Conservation (phyloP, 2,113 vertebrate genomes). For the Triplophysa siluroides region DNA sequence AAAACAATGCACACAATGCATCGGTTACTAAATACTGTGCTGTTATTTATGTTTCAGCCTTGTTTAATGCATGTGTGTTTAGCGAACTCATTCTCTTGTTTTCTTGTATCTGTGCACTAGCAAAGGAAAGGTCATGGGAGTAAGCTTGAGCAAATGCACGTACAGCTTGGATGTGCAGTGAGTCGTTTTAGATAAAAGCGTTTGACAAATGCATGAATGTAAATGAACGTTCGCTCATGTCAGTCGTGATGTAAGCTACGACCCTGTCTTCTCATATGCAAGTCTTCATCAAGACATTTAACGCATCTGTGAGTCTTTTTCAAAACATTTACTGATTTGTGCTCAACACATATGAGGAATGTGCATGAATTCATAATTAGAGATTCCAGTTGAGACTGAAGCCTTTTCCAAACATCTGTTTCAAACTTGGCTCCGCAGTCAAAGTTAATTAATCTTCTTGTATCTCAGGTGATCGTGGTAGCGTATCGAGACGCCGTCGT, state of each 20-base stretch:
- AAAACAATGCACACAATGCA: not conserved
- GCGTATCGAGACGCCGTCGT: constrained; percentile 38
- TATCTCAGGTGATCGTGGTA: constrained; percentile 50
- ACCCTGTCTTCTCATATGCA: constrained; percentile 34
- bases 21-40: not conserved
- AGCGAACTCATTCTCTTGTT: no score
- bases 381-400: constrained; percentile 32
- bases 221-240: constrained; percentile 36
- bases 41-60: not conserved
- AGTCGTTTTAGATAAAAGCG: no score
- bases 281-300: constrained; percentile 41
- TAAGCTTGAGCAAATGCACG: no score
- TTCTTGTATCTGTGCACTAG: no score
- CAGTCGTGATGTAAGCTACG: constrained; percentile 38
- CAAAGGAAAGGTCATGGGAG: no score
- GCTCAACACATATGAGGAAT: not conserved
- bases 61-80: no score
- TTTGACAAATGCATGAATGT: not conserved
- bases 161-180: not conserved
- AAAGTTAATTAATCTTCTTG: constrained; percentile 51
- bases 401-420: constrained; percentile 50
- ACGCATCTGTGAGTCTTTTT: constrained; percentile 46
- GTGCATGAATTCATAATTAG: constrained; percentile 42
- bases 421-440: constrained; percentile 35
- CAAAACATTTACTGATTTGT: constrained; percentile 29